Evolutionary conservation across 2,113 vertebrate species (phyloP).

Genomic region (Abramis brama): DNA sequence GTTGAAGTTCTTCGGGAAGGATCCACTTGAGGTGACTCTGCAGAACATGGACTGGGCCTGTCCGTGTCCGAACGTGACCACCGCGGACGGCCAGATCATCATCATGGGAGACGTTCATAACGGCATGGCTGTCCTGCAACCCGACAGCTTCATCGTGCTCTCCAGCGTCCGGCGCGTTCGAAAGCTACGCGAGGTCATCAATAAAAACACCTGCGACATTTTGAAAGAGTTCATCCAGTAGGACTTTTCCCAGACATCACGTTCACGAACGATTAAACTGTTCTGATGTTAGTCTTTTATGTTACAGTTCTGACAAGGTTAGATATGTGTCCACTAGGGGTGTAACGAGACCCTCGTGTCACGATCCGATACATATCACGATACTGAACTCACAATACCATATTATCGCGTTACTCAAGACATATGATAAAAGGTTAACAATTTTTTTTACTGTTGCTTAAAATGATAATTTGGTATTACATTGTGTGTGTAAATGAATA

Average conservation of each 20-base stretch:
- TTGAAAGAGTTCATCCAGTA: conserved; percentile 88
- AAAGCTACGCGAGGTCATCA: conserved; percentile 89
- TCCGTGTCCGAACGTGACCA: conserved; percentile 94
- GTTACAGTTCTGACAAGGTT: conserved; percentile 41
- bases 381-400: too few species aligned
- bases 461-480: too few species aligned
- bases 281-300: conserved; percentile 6
- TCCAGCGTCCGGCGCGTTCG: conserved; percentile 85
- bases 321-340: conserved; percentile 28
- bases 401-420: too few species aligned
- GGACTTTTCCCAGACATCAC: not conserved
- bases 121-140: conserved; percentile 91
- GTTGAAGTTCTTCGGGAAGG: conserved; percentile 89
- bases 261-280: not conserved
- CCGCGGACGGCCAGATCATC: conserved; percentile 86
- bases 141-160: conserved; percentile 88
- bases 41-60: conserved; percentile 95
- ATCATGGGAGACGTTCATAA: conserved; percentile 92
- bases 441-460: too few species aligned
- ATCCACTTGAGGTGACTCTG: conserved; percentile 92
- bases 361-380: too few species aligned
- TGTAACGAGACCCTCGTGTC: too few species aligned
- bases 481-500: too few species aligned
- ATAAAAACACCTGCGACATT: conserved; percentile 95
- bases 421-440: too few species aligned